Base-by-base conservation (phyloP, 2,888 invertebrate genomes). In the Euzetes globulus region DNA sequence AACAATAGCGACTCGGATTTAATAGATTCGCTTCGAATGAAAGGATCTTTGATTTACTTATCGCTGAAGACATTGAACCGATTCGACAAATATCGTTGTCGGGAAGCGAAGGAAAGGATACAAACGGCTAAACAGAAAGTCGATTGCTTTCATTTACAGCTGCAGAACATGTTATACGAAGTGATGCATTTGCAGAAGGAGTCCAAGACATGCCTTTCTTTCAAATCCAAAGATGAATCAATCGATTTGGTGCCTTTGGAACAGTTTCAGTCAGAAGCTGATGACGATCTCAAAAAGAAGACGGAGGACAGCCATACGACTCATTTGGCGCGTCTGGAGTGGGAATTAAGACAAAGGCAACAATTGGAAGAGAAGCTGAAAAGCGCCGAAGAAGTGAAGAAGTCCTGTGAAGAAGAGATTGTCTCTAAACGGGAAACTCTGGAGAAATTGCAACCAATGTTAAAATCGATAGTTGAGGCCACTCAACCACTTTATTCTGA, bases 111-210 rank as follows among this genome's bases (percentile, higher is more conserved):
- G 72, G 94, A 95, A 83, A 87, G 88, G 17, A 85, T 94, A 6
- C 89, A 50, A 15, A 29, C 83, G 83, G 92, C 92, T 78, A 94
- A 94, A 82, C 89, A 90, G 80, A 88, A 90, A 79, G 93, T 95
- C 0, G 96, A 97, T 81, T 90, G 90, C 73, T 91, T 91, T 79
- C 91, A 95, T 81, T 84, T 97, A 72, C 91, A 92, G 79, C 85
- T 95, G 73, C 95, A 97, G 83, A 97, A 97, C 84, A 86, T 97
- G 72, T 84, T 95, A 6, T 97, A 97, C 82, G 97, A 97, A 86
- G 90, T 92, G 11, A 90, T 92, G 81, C 94, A 97, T 85, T 85
- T 97, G 25, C 90, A 93, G 79, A 92, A 93, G 79, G 96, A 97
- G 86, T 93, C 94, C n/a, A 89, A 91, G 25, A 93, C 94, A 81